A percentile compares a stretch with the other conserved stretches of the same genome.
These are phyloP conservation scores for Dynastes hyllus DNA, from an alignment of 2,888 invertebrate species.

Conservation along the genomic window DNA sequence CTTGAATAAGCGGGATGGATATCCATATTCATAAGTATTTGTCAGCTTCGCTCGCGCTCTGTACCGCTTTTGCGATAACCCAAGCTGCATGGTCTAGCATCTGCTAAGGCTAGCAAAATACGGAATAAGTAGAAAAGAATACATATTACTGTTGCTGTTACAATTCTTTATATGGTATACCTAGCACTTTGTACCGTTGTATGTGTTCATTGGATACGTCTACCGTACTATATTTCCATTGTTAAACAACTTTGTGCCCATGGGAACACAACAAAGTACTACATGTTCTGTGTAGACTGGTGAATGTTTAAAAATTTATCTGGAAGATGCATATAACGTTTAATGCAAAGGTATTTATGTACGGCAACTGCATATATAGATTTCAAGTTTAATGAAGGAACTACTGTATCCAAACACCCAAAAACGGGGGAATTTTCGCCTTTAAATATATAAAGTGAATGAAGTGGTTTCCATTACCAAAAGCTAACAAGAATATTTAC, in stretches of 20 bases:
- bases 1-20: conserved; percentile 26
- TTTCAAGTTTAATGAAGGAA: conserved; percentile 13
- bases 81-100: conserved; percentile 3
- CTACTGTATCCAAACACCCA: background rate
- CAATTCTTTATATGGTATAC: too few relatives aligned
- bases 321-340: background rate
- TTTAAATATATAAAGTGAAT: too few relatives aligned
- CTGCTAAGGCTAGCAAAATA: conserved; percentile 18
- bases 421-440: too few relatives aligned
- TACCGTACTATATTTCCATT: background rate
- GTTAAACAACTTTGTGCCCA: conserved; percentile 10
- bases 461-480: too few relatives aligned
- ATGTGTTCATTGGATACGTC: background rate
- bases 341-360: background rate
- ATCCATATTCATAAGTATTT: conserved; percentile 44
- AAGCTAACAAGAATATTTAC: too few relatives aligned
- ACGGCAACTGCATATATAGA: conserved; percentile 1
- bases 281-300: background rate
- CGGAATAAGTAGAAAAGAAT: conserved; percentile 7
- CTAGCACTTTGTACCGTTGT: too few relatives aligned
- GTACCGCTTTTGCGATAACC: conserved; percentile 6
- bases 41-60: background rate
- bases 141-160: background rate
- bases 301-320: conserved; percentile 17
- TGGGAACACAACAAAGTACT: background rate